These are phyloP conservation scores for Distichodus sexfasciatus DNA, from an alignment of 2,797 vertebrate genomes.

Conservation along the genomic window DNA sequence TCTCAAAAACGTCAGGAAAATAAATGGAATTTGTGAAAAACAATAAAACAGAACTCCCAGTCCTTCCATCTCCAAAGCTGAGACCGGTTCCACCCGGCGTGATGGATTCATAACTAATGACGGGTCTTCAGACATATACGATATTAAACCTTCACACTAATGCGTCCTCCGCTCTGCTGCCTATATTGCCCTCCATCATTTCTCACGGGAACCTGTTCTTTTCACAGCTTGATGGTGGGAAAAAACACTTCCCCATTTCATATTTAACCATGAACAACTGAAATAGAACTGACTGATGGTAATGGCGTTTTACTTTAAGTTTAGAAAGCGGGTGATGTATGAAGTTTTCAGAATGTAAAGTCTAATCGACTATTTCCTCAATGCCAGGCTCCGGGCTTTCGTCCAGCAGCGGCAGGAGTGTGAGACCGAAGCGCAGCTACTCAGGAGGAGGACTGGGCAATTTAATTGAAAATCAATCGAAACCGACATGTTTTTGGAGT, in stretches of 20 bases:
- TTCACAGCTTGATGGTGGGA: too few species aligned
- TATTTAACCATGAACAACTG: neutral
- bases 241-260: neutral
- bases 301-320: neutral
- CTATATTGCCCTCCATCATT: neutral
- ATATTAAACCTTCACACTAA: too few species aligned
- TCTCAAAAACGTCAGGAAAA: too few species aligned
- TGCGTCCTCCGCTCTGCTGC: neutral
- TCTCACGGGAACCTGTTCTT: neutral
- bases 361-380: constrained; percentile 7
- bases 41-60: too few species aligned
- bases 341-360: neutral
- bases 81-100: too few species aligned
- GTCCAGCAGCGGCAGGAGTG: constrained; percentile 23
- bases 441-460: too few species aligned
- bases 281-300: neutral
- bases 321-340: constrained; percentile 16
- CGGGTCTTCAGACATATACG: too few species aligned
- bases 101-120: too few species aligned
- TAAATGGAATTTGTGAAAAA: too few species aligned
- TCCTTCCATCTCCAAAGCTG: too few species aligned
- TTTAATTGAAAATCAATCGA: too few species aligned
- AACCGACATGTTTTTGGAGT: too few species aligned
- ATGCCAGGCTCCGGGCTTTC: constrained; percentile 28
- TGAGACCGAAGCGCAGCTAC: neutral